Conservation (phyloP, 2,797 vertebrate species). For the Myoxocephalus aenaeus region DNA sequence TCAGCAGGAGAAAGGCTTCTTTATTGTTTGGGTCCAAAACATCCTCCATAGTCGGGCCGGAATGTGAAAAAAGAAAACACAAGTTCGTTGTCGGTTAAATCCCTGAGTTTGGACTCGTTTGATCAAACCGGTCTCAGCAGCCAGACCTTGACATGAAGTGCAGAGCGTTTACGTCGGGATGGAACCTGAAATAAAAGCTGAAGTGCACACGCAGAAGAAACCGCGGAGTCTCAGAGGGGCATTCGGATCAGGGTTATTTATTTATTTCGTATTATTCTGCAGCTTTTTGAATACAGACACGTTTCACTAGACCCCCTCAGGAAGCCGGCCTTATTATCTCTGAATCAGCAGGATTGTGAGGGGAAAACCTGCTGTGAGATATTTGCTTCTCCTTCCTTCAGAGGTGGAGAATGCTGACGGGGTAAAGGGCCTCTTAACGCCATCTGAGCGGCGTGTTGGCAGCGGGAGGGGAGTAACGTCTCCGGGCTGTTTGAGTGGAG, state of each 20-base stretch:
- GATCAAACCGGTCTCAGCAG: background rate
- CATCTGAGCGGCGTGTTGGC: slow-evolving; percentile 24
- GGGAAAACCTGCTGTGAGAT: slow-evolving; percentile 32
- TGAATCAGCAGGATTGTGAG: slow-evolving; percentile 53
- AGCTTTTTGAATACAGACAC: background rate
- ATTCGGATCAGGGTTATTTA: background rate
- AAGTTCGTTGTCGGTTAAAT: background rate
- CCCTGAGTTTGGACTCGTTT: background rate
- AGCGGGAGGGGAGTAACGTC: slow-evolving; percentile 22
- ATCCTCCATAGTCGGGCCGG: background rate
- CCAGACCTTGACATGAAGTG: background rate
- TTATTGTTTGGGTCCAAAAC: background rate
- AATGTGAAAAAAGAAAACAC: background rate
- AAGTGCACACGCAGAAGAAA: background rate
- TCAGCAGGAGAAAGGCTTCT: background rate
- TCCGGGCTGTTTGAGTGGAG: slow-evolving; percentile 33
- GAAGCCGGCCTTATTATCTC: slow-evolving; percentile 30
- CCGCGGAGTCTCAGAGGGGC: background rate
- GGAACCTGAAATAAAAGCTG: background rate
- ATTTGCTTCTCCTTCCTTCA: slow-evolving; percentile 45
- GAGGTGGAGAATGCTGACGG: slow-evolving; percentile 37
- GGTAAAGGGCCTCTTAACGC: slow-evolving; percentile 22
- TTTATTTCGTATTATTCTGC: background rate
- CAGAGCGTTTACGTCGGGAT: background rate
- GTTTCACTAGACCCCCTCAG: slow-evolving; percentile 21